Evolutionary conservation across 1,140 invertebrate species (phyloP), one percentile per base, ranked within the genome.

Genomic region (Thaumetopoea pityocampa): DNA sequence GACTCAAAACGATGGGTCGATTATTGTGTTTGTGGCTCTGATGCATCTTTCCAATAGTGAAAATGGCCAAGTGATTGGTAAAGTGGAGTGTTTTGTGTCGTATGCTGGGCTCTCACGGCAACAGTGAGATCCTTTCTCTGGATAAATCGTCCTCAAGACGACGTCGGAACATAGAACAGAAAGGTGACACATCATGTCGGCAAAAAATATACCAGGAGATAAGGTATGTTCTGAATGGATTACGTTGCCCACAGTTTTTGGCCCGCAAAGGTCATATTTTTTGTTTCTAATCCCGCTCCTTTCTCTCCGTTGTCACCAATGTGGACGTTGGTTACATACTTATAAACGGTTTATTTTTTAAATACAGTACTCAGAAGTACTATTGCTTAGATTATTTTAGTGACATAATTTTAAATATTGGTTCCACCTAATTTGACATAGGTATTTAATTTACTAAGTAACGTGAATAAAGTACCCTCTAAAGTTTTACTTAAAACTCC

Each of bases 171-270:
- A 60, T 58, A 48, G 50, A 53, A 66, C 60, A 58, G 59, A 52
- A 72, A 79, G 67, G 67, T 67, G 67, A 68, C 67, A 50, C 76
- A 79, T 60, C 71, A 84, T 81, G 80, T 80, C 77, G 71, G 69
- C 73, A 42, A 84, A 84, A 69, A 81, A 76, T 54, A 74, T 81
- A 59, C 80, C 80, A 50, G 76, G 74, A 78, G 80, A 84, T 67
- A 84, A 84, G 80, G 80, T 81, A 65, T 37, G 17, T 28, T n/a
- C n/a, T 38, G 50, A 50, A 42, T 18, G 26, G 28, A 30, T 17
- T 35, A 35, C 23, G 33, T 58, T 57, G 43, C 47, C 10, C 55
- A 58, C 49, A 30, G 47, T 51, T 44, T 43, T 47, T 19, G 20
- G 28, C 26, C n/a, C 38, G 36, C 64, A 66, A 61, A 78, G 67